Base-by-base conservation (phyloP, 2,797 vertebrate genomes). In the Rousettus madagascariensis region DNA sequence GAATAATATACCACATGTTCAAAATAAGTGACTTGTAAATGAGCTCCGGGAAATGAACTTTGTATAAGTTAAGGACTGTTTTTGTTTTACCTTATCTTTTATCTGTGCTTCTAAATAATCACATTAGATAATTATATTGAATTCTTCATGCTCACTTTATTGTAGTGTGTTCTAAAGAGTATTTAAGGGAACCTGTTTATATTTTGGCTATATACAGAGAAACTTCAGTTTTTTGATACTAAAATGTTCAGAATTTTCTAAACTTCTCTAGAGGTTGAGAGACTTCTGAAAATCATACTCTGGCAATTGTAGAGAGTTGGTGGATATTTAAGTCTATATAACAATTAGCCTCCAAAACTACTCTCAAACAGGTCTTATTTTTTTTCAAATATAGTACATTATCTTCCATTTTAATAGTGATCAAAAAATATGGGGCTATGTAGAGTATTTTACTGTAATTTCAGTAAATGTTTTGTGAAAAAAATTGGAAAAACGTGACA, bases 61-160 rank as follows among this genome's bases (percentile, higher is more conserved):
- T 77, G 84, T 63, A 12, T 87, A 57, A 68, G 55, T n/a, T 41
- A 55, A 30, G n/a, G n/a, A 63, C 43, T 86, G 10, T 7, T 91
- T 95, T 91, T 77, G 72, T 77, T 94, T 86, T 83, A 66, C 5
- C 17, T 30, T 26, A 28, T 74, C 79, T 96, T 90, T 55, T 66
- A 33, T 86, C 55, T 91, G 80, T 80, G 28, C 26, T 89, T 90
- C 51, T 96, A 53, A 43, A 38, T 84, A 84, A 49, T 63, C 24
- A 63, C 3, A 79, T n/a, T 28, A 88, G 51, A 30, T 84, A 88
- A 89, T 30, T 65, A 46, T 49, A 79, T 43, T 43, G 74, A 75
- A 28, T 74, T 57, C 86, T 85, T 87, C 16, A n/a, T 33, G 24
- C 22, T 92, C 38, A 65, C 88, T 93, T 85, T 80, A 86, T 68